These are phyloP conservation scores for Conus ventricosus DNA, from an alignment of 1,140 invertebrate genomes.

Conservation along the genomic window DNA sequence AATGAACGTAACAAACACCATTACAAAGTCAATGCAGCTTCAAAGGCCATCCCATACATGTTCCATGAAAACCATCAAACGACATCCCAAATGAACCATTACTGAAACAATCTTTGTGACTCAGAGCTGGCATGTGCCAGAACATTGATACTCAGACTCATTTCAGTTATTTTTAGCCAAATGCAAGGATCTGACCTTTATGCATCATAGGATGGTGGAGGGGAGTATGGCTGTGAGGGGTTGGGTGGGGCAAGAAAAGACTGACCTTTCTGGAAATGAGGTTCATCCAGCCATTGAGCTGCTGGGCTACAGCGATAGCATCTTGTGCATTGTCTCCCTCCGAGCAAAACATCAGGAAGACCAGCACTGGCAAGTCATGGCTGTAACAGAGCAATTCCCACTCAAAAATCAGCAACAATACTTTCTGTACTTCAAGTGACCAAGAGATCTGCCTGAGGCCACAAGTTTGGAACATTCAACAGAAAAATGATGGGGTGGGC, in stretches of 20 bases:
- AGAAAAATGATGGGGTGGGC: background rate
- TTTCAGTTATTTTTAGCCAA: too few relatives aligned
- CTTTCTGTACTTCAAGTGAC: background rate
- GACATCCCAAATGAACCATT: too few relatives aligned
- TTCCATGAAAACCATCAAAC: too few relatives aligned
- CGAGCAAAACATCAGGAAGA: conserved; percentile 84
- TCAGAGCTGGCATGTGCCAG: too few relatives aligned
- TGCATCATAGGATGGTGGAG: too few relatives aligned
- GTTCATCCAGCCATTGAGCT: conserved; percentile 78
- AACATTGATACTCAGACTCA: too few relatives aligned
- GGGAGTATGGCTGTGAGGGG: too few relatives aligned
- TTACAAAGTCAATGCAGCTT: too few relatives aligned
- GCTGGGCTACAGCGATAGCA: conserved; percentile 79
- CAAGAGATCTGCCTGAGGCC: background rate
- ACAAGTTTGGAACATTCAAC: conserved; percentile 4
- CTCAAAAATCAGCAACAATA: conserved; percentile 9
- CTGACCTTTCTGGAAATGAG: conserved; percentile 66
- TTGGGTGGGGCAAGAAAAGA: background rate
- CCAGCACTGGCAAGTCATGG: conserved; percentile 76
- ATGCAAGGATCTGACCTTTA: too few relatives aligned
- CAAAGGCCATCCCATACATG: too few relatives aligned
- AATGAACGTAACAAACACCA: too few relatives aligned
- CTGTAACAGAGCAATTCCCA: conserved; percentile 40
- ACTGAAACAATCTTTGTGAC: too few relatives aligned
- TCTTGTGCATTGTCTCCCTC: conserved; percentile 87